Evolutionary conservation across 2,888 invertebrate species (phyloP), one percentile per base, ranked within the genome.

Genomic region (Arctia plantaginis): DNA sequence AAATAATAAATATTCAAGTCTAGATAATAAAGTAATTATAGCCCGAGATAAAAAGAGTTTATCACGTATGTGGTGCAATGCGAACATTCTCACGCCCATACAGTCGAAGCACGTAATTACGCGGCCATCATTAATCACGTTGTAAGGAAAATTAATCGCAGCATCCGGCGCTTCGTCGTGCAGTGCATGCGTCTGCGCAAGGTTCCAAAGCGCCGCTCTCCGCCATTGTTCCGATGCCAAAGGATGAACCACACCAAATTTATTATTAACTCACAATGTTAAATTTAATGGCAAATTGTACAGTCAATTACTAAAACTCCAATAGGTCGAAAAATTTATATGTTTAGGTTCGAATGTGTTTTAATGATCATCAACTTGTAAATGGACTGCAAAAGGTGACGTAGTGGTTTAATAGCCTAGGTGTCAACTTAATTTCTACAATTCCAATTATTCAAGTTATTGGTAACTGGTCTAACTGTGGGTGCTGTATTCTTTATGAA

Each of bases 51-150:
- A 83, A 74, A 82, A 86, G 78, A 82, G 82, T 80, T 84, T 87
- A 87, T 82, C 87, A 84, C 83, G 83, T 87, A 83, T 82, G 82
- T 85, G 85, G 82, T 82, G 85, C 85, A 86, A 88, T 81, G 64
- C 73, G 64, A 69, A 75, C 65, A 84, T 90, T 91, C 91, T 88
- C 90, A 91, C 90, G 90, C 84, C 83, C 75, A 75, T 79, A 78
- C 82, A 85, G 85, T 85, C 68, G 84, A 79, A 81, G 80, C 81
- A 79, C 81, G 84, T 89, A 90, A 90, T 90, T 88, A 86, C 83
- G 74, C 72, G 78, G 75, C 77, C 76, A 79, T 85, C 89, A 90
- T 91, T 88, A 90, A 91, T 91, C 91, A 90, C 81, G 79, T 65
- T 82, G 78, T 82, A 81, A 78, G 78, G 77, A 77, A 84, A 85